These are phyloP conservation scores for Amphilophus citrinellus DNA, from an alignment of 2,113 vertebrate genomes.

Conservation along the genomic window DNA sequence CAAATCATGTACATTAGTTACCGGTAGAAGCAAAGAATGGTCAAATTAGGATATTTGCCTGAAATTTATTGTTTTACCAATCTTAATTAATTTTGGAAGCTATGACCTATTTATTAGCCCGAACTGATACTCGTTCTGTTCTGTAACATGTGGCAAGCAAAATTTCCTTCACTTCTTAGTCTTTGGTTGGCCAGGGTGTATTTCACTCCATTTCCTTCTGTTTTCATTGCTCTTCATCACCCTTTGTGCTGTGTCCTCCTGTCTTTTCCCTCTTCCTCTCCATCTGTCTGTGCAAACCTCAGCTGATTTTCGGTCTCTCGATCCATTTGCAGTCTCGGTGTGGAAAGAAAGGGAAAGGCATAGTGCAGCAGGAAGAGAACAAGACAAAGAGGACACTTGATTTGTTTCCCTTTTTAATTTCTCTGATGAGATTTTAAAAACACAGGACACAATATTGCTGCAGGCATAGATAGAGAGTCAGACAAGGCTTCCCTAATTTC, in stretches of 20 bases:
- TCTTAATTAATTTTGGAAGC: too few species aligned
- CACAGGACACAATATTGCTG: slow-evolving; percentile 2
- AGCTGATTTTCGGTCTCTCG: neutral
- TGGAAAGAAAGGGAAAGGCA: neutral
- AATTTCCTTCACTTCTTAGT: neutral
- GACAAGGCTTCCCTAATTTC: slow-evolving; percentile 32
- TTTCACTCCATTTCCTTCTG: neutral
- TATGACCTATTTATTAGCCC: too few species aligned
- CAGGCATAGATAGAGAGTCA: slow-evolving; percentile 8
- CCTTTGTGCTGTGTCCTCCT: neutral
- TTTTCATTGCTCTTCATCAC: neutral
- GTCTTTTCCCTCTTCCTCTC: neutral
- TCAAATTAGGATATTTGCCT: too few species aligned
- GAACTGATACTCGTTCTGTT: too few species aligned
- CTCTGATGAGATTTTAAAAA: neutral
- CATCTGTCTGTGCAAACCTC: slow-evolving; percentile 2
- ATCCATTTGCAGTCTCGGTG: neutral
- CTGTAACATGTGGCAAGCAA: neutral
- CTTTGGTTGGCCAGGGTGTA: neutral
- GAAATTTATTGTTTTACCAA: too few species aligned
- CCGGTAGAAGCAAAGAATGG: too few species aligned
- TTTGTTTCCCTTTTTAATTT: slow-evolving; percentile 20
- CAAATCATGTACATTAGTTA: too few species aligned
- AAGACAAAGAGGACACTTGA: neutral
- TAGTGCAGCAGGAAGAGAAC: slow-evolving; percentile 10